These are phyloP conservation scores for Mormyrus hasselquistii DNA, from an alignment of 2,797 vertebrate genomes.

Conservation along the genomic window DNA sequence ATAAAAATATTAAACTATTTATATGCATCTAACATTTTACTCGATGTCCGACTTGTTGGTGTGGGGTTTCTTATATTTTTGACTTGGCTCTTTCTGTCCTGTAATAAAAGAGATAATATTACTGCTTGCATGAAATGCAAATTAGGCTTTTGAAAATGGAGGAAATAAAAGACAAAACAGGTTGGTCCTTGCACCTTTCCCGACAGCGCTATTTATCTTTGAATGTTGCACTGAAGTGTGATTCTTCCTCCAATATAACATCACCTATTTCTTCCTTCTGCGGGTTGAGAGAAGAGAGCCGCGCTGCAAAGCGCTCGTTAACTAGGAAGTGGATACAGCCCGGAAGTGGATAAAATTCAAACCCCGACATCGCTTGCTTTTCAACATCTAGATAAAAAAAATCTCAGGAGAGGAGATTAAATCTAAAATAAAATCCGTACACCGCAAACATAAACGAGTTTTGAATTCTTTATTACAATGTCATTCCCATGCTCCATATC, in stretches of 20 bases:
- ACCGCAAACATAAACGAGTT: neutral
- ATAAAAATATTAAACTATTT: neutral
- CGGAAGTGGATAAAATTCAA: neutral
- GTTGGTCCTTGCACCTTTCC: neutral
- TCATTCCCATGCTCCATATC: neutral
- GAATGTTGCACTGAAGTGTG: neutral
- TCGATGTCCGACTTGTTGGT: neutral
- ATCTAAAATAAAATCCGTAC: neutral
- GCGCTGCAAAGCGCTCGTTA: neutral
- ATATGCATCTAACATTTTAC: neutral
- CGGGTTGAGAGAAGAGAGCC: neutral
- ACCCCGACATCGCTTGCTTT: neutral
- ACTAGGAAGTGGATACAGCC: neutral
- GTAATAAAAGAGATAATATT: neutral
- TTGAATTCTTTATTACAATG: neutral
- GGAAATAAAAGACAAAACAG: neutral
- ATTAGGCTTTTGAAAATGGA: neutral
- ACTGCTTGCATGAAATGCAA: neutral
- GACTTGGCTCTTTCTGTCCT: neutral
- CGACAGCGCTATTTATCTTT: neutral
- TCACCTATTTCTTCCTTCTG: neutral
- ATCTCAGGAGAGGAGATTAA: neutral
- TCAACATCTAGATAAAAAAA: neutral
- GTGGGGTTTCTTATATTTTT: neutral
- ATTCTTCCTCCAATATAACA: neutral